These are phyloP conservation scores for Coptodon bakossiorum DNA, from an alignment of 2,113 vertebrate genomes.

Conservation along the genomic window DNA sequence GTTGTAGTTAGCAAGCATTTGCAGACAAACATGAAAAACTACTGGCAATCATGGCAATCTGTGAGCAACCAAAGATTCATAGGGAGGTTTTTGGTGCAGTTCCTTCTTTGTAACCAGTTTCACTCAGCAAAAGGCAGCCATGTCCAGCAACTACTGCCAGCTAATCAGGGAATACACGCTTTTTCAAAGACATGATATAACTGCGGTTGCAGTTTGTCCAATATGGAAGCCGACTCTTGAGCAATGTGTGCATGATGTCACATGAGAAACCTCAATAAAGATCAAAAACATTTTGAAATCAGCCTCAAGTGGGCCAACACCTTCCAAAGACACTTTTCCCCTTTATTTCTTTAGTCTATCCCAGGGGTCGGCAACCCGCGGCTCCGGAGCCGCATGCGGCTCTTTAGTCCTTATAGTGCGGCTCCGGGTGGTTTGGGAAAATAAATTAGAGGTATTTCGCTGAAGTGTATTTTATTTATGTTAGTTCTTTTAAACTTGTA, in stretches of 20 bases:
- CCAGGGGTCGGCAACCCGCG: no score
- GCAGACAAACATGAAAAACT: neutral
- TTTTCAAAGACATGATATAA: neutral
- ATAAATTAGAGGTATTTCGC: no score
- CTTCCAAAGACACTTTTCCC: neutral
- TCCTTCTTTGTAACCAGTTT: neutral
- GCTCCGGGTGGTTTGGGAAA: no score
- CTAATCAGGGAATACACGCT: neutral
- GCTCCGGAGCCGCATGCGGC: no score
- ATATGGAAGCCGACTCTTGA: neutral
- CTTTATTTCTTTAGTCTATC: neutral
- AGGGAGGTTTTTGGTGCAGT: neutral
- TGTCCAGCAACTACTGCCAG: neutral
- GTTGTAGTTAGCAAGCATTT: neutral
- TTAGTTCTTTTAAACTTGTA: no score
- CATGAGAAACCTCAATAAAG: neutral
- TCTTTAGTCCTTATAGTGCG: no score
- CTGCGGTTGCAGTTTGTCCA: neutral
- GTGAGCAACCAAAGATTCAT: neutral
- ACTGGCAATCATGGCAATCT: neutral
- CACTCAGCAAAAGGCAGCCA: neutral
- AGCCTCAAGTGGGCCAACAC: neutral
- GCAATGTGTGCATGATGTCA: neutral
- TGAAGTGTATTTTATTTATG: no score
- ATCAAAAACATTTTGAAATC: neutral